phyloP scores from a whole-genome alignment of 2,797 vertebrate genomes.

The Enoplosus armatus region DNA sequence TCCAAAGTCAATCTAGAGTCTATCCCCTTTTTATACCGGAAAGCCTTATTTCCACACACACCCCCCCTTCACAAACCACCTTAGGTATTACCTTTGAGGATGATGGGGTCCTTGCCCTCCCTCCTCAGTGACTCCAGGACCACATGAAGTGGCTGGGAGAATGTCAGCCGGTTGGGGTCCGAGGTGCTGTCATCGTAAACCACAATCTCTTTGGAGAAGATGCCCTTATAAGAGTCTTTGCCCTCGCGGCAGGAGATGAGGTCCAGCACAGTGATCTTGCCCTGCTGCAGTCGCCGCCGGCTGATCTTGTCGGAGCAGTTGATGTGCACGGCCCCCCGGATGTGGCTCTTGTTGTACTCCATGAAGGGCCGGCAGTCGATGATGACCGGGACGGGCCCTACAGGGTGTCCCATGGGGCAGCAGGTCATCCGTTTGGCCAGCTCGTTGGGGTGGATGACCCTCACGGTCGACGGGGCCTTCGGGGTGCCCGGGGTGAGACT shows the following conservation, averaged over 20 bases:
- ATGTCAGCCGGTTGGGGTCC: slow-evolving; percentile 91
- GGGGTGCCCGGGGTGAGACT: slow-evolving; percentile 86
- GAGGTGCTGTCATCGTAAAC: slow-evolving; percentile 97
- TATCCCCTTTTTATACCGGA: slow-evolving; percentile 23
- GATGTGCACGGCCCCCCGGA: slow-evolving; percentile 97
- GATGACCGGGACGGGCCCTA: slow-evolving; percentile 93
- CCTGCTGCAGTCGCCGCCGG: slow-evolving; percentile 95
- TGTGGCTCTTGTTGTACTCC: slow-evolving; percentile 99
- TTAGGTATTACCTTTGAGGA: slow-evolving; percentile 93
- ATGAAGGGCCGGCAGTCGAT: slow-evolving; percentile 98
- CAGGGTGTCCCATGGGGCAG: slow-evolving; percentile 92
- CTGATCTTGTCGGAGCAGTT: slow-evolving; percentile 99
- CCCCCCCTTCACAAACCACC: slow-evolving; percentile 17
- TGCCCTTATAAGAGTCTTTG: slow-evolving; percentile 97
- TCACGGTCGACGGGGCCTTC: slow-evolving; percentile 88
- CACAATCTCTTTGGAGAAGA: slow-evolving; percentile 99
- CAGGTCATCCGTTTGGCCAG: slow-evolving; percentile 96
- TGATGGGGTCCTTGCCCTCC: slow-evolving; percentile 97
- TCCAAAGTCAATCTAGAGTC: slow-evolving; percentile 47
- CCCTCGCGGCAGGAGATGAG: slow-evolving; percentile 96
- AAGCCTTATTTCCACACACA: background rate
- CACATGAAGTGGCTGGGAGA: slow-evolving; percentile 94
- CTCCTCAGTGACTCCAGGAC: slow-evolving; percentile 96
- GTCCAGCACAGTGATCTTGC: slow-evolving; percentile 98
- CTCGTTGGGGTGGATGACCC: slow-evolving; percentile 95